phyloP scores from a whole-genome alignment of 2,888 invertebrate genomes.

The Euzetes globulus region DNA sequence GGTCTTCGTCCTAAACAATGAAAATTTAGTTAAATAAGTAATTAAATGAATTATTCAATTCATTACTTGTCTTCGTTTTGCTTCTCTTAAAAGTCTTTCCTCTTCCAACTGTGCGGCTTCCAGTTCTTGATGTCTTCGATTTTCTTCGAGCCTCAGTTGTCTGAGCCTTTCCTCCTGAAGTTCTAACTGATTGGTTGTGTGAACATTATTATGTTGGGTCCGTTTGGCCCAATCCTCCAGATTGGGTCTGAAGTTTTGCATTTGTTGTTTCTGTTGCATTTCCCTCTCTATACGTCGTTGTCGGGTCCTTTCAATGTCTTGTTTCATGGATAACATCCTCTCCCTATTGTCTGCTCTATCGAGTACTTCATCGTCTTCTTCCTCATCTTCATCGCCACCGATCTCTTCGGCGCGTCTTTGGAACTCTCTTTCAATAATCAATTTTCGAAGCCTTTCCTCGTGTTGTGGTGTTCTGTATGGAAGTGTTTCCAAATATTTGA shows the following conservation, averaged over 20 bases:
- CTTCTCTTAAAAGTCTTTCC: slow-evolving; percentile 48
- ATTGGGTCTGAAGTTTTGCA: slow-evolving; percentile 44
- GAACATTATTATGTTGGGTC: not conserved
- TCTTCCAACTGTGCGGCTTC: slow-evolving; percentile 49
- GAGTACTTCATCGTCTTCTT: slow-evolving; percentile 50
- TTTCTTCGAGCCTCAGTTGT: slow-evolving; percentile 46
- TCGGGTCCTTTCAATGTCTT: slow-evolving; percentile 49
- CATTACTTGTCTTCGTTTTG: slow-evolving; percentile 47
- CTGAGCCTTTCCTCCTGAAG: slow-evolving; percentile 46
- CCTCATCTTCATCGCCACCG: slow-evolving; percentile 57
- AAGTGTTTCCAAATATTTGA: slow-evolving; percentile 64
- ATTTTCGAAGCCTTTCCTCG: slow-evolving; percentile 76
- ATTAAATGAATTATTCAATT: no score
- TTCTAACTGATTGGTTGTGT: not conserved
- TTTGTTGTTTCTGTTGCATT: slow-evolving; percentile 38
- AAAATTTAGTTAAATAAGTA: no score
- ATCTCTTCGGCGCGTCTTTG: slow-evolving; percentile 78
- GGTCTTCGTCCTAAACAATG: slow-evolving; percentile 29
- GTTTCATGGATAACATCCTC: slow-evolving; percentile 49
- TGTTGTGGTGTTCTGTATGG: slow-evolving; percentile 66
- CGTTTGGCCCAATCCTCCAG: slow-evolving; percentile 43
- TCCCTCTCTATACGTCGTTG: slow-evolving; percentile 38
- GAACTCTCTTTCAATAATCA: slow-evolving; percentile 87
- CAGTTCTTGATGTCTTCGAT: slow-evolving; percentile 46
- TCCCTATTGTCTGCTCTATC: slow-evolving; percentile 47